Evolutionary conservation across 2,888 invertebrate species (phyloP).

Genomic region (Chaitophorus viminalis): DNA sequence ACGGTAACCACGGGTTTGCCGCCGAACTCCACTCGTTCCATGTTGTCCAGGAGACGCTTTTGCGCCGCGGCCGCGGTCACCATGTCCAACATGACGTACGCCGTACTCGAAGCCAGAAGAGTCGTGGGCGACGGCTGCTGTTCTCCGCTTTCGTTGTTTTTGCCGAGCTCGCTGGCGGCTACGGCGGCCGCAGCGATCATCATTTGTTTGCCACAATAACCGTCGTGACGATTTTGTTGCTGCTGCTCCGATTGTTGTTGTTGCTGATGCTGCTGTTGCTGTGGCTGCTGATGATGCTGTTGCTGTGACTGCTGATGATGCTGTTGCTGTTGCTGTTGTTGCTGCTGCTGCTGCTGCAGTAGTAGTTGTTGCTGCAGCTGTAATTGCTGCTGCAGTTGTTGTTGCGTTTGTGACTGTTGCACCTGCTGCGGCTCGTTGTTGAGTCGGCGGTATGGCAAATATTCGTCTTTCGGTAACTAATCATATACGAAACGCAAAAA

Average conservation of each 20-base stretch:
- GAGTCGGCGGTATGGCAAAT: too few relatives aligned
- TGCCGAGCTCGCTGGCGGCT: not conserved
- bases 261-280: not conserved
- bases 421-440: not conserved
- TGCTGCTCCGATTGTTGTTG: not conserved
- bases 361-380: not conserved
- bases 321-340: not conserved
- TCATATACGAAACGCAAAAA: too few relatives aligned
- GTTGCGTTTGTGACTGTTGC: not conserved
- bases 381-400: not conserved
- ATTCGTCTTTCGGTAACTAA: too few relatives aligned
- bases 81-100: constrained; percentile 57
- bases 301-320: too few relatives aligned
- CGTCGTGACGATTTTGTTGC: not conserved
- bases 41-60: constrained; percentile 16
- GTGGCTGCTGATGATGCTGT: not conserved
- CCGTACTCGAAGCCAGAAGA: not conserved
- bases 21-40: not conserved
- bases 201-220: constrained; percentile 27
- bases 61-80: constrained; percentile 28
- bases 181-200: not conserved
- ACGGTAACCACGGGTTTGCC: not conserved
- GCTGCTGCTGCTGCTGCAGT: not conserved
- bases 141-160: not conserved
- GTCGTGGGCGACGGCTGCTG: not conserved